Base-by-base conservation (phyloP, 2,888 invertebrate species). In the Thereva unica region DNA sequence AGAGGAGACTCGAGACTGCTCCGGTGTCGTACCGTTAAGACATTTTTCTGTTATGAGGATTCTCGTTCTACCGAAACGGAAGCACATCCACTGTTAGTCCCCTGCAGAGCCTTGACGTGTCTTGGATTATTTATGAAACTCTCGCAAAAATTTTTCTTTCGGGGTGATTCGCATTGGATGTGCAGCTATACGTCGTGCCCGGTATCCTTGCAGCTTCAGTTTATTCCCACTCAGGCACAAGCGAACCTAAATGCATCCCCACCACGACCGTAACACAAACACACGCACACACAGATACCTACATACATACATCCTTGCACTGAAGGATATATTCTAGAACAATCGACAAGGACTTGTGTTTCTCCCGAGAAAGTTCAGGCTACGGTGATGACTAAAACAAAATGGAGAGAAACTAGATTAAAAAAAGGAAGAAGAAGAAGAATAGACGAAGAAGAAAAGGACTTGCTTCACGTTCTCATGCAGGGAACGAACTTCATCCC, bases 91-190 rank as follows among this genome's bases (percentile, higher is more conserved):
- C 42, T 52, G 35, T 45, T 8, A 64, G 63, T 52, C 44, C 53
- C 63, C 63, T 64, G 53, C 63, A 64, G 63, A 42, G 63, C 63
- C 63, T 64, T 64, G 63, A 64, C 63, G 63, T 64, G 63, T 64
- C 52, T 50, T 64, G 63, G 63, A 64, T 64, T 64, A 64, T 64
- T 64, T 64, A 64, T 64, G 63, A 64, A 64, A 53, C 44, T 53
- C 52, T 53, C 52, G 44, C 52, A 64, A 64, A 45, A 64, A 64
- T 47, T 41, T 59, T 59, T 59, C 49, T 49, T 59, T 47, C 38
- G 38, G 38, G 57, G 59, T 59, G 59, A 59, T 59, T 59, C 59
- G 49, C 59, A 49, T 12, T 59, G 5, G 59, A 59, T 59, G 59
- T 59, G 49, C 59, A 59, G 38, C 47, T 38, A 12, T 59, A 23